A percentile compares a stretch with the other conserved stretches of the same genome.
Conservation (phyloP, 1,140 invertebrate genomes). For the Coptotermes formosanus region DNA sequence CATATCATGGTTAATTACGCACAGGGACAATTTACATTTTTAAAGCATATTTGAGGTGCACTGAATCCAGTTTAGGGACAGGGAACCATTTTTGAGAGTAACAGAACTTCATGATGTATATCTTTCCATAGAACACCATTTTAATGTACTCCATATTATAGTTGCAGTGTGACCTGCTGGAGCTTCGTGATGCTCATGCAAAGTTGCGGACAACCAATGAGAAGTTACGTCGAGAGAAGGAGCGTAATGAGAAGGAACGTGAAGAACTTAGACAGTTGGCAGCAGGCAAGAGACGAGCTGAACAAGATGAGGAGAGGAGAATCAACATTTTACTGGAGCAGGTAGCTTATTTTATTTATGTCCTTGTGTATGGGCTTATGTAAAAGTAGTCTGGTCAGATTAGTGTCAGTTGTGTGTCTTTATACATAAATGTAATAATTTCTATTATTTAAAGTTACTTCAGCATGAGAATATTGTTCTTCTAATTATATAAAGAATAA, state of each 20-base stretch:
- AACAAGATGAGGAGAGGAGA: conserved; percentile 63
- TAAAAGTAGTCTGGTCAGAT: neutral
- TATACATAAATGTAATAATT: no score
- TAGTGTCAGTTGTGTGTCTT: neutral
- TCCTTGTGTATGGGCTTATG: neutral
- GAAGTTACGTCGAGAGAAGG: conserved; percentile 82
- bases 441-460: no score
- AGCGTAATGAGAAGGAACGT: conserved; percentile 78
- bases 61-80: no score
- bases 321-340: conserved; percentile 70
- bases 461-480: no score
- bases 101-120: no score
- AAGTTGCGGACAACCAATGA: conserved; percentile 90
- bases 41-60: no score
- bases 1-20: no score
- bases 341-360: conserved; percentile 39
- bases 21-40: no score
- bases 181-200: conserved; percentile 85
- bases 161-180: conserved; percentile 83
- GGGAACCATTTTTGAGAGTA: no score
- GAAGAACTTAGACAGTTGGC: conserved; percentile 61
- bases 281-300: conserved; percentile 52
- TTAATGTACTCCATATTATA: conserved; percentile 42
- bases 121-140: no score
- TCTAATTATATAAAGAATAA: no score